Percentiles rank a stretch among this genome's conserved stretches.
phyloP scores from a whole-genome alignment of 2,888 invertebrate genomes.

The Drosophila borborema region DNA sequence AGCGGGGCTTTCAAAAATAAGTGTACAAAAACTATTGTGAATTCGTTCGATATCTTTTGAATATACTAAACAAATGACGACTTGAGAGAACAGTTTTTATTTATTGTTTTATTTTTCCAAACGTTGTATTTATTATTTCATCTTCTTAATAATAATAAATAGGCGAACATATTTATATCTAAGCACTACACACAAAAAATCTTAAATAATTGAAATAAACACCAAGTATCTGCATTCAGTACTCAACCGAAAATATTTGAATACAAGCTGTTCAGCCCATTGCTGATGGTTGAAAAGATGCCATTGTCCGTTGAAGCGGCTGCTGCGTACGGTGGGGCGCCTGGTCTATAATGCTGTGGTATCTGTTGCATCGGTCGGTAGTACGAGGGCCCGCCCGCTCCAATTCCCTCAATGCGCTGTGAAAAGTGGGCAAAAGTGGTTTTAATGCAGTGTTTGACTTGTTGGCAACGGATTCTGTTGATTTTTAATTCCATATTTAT shows the following conservation, averaged over 20 bases:
- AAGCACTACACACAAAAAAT: slow-evolving; percentile 51
- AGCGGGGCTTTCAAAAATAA: slow-evolving; percentile 13
- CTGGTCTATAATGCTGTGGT: slow-evolving; percentile 86
- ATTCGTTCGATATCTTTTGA: not conserved
- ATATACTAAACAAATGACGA: not conserved
- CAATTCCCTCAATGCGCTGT: slow-evolving; percentile 88
- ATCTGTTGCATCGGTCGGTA: slow-evolving; percentile 88
- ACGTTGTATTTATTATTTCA: slow-evolving; percentile 32
- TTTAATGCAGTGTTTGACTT: slow-evolving; percentile 9
- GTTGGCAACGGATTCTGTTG: not conserved
- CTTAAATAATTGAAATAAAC: slow-evolving; percentile 28
- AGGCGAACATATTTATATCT: slow-evolving; percentile 45
- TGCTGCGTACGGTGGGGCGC: slow-evolving; percentile 81
- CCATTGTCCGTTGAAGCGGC: slow-evolving; percentile 65
- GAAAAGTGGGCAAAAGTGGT: slow-evolving; percentile 9
- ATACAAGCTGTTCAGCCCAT: slow-evolving; percentile 91
- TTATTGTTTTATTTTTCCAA: slow-evolving; percentile 18
- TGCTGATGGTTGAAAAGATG: slow-evolving; percentile 91
- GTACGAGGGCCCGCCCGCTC: slow-evolving; percentile 84
- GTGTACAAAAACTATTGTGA: not conserved
- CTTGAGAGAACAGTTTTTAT: not conserved
- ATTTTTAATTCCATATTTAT: slow-evolving; percentile 25
- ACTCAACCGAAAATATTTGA: slow-evolving; percentile 91
- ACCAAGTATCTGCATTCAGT: not conserved
- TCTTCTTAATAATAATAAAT: slow-evolving; percentile 46